Evolutionary conservation across 2,113 vertebrate genomes (phyloP).

Genomic region (Pseudorasbora parva): DNA sequence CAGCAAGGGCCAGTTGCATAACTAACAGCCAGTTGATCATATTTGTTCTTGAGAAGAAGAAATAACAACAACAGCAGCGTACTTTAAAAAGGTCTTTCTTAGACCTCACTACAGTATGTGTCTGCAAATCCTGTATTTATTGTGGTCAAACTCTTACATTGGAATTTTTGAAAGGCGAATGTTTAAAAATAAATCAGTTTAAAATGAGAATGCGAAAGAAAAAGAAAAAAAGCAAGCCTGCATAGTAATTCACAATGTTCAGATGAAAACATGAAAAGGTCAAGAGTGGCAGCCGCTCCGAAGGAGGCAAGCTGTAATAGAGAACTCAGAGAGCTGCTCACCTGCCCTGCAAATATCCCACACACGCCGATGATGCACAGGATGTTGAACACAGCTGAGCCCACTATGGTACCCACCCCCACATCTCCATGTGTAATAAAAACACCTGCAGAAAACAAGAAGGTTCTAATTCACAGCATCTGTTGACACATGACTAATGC

Average conservation of each 20-base stretch:
- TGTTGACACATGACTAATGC: constrained; percentile 16
- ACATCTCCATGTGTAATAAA: constrained; percentile 91
- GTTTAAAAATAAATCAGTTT: background rate
- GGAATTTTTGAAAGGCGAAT: background rate
- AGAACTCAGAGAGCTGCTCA: constrained; percentile 62
- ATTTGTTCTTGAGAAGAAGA: no score
- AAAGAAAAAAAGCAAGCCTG: no score
- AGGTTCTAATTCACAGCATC: background rate
- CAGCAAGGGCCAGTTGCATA: no score
- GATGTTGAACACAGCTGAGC: constrained; percentile 90
- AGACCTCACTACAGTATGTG: background rate
- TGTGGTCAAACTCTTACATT: background rate
- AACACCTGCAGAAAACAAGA: constrained; percentile 76
- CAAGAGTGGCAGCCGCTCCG: background rate
- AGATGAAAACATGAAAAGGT: constrained; percentile 7
- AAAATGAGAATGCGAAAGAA: background rate
- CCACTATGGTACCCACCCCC: constrained; percentile 89
- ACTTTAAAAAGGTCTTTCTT: background rate
- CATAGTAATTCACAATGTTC: background rate
- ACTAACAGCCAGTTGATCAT: no score
- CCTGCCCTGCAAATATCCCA: constrained; percentile 88
- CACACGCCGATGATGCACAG: constrained; percentile 89
- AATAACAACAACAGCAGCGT: background rate
- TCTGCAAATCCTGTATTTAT: background rate
- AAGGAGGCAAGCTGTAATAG: background rate